Base-by-base conservation (phyloP, 2,797 vertebrate species). In the Notoglanidium macrostoma region DNA sequence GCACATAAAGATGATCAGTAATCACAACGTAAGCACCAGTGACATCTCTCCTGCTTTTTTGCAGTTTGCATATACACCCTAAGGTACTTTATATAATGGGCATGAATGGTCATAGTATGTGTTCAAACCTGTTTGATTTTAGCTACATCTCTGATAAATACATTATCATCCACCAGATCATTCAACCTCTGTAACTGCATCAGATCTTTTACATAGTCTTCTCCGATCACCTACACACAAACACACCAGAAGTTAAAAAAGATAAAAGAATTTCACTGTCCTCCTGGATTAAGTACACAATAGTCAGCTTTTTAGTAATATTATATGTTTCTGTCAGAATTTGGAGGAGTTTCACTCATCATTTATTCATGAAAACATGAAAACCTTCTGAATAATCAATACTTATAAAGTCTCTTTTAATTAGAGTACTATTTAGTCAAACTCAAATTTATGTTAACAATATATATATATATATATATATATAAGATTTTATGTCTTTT, bases 61-160 rank as follows among this genome's bases (percentile, higher is more conserved):
- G 40, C 14, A 46, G 23, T 17, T 46, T 65, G 44, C 51, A 26
- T 8, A 6, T 67, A 29, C 61, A 57, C 7, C 15, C 26, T 46
- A 12, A 46, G 81, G 51, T 82, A 49, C 21, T 26, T 23, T n/a
- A 10, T 49, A 32, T 21, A 72, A 59, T 44, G 26, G 40, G 19
- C 26, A 49, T 32, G 26, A 72, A 17, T 67, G 15, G 10, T 51
- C 32, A 87, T n/a, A 15, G 19, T 32, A 65, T 63, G 63, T 35
- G 15, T 61, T 82, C 91, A 89, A 91, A 98, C 98, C 97, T 99
- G 97, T 92, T 99, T 99, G 79, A 98, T 96, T 90, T 97, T 97
- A 65, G 96, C 92, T 6, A 99, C 88, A 70, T 98, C 97, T 0
- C 96, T 92, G 90, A 99, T 96, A 92, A 99, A 97, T 63, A 94